Percentiles rank a stretch among this genome's conserved stretches.
phyloP scores from a whole-genome alignment of 2,113 vertebrate species.

The Benitochromis conjunctus region DNA sequence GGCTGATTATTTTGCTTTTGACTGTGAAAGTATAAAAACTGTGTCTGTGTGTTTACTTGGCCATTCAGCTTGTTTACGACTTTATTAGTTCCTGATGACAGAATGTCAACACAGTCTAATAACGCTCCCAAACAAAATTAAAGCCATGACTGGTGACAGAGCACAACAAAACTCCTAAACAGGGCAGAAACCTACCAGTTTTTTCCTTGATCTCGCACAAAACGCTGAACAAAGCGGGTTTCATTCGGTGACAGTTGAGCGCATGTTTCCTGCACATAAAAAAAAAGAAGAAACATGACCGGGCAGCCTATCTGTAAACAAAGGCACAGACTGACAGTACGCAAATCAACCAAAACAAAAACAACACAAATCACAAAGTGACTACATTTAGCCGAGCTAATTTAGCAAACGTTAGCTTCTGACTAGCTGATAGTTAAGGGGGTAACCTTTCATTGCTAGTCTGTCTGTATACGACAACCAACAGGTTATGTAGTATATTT shows the following conservation, averaged over 20 bases:
- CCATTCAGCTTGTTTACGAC: background rate
- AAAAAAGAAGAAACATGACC: background rate
- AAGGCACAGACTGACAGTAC: background rate
- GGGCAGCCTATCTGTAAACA: background rate
- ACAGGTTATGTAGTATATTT: accelerated
- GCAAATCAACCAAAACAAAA: slow-evolving; percentile 26
- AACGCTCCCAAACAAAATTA: background rate
- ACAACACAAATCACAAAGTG: background rate
- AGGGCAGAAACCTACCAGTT: slow-evolving; percentile 65
- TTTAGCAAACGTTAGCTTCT: slow-evolving; percentile 20
- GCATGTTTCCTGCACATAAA: slow-evolving; percentile 76
- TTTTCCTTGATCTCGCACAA: slow-evolving; percentile 82
- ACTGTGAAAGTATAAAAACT: background rate
- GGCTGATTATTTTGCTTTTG: background rate
- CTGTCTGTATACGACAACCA: background rate
- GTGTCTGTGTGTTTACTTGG: background rate
- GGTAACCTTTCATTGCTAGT: background rate
- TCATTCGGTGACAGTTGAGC: slow-evolving; percentile 81
- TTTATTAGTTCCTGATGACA: slow-evolving; percentile 19
- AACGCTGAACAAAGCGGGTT: slow-evolving; percentile 81
- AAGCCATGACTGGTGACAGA: background rate
- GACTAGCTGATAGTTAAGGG: background rate
- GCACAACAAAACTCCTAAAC: background rate
- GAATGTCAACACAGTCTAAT: slow-evolving; percentile 1
- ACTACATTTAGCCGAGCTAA: background rate